Base-by-base conservation (phyloP, 2,113 vertebrate species). In the Antechinus stuartii region DNA sequence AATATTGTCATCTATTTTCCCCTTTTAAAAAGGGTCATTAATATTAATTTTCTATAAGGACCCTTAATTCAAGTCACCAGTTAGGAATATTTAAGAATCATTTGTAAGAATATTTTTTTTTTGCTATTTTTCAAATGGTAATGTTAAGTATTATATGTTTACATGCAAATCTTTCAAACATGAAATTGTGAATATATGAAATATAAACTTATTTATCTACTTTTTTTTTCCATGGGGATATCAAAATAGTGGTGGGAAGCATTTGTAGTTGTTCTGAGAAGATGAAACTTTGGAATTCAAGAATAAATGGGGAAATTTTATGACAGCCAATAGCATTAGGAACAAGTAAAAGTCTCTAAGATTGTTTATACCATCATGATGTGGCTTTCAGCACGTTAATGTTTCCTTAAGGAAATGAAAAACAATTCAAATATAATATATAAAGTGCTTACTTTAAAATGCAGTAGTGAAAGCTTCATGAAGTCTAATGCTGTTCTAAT, bases 321-420 rank as follows among this genome's bases (percentile, higher is more conserved):
- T 92, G 94, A 95, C 92, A 93, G 57, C 53, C 54, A 96, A 53
- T 3, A 94, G 19, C n/a, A 93, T 90, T 95, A 24, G 30, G 27
- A 94, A n/a, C 54, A 96, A 96, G 35, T 95, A 93, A 96, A 96
- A 96, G 46, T 95, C 3, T 95, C 54, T 7, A 47, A 12, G 19
- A 91, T 56, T 97, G 27, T 94, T 97, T 97, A 97, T 93, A 90
- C 27, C 76, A 94, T 42, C 57, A 92, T 93, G 95, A 96, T 96
- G 94, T 95, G 89, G 11, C 30, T 97, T 90, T 97, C 92, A 57
- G 49, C 52, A 10, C 47, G 90, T 96, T 94, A 89, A 56, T 93
- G 91, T 27, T 93, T 95, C 26, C 92, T 25, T 94, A 52, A 97
- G 97, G 25, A 97, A 97, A 97, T 91, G 24, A 10, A 96, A 97